A percentile compares a stretch with the other conserved stretches of the same genome.
phyloP scores from a whole-genome alignment of 2,888 invertebrate species.

The Lathronympha strigana region DNA sequence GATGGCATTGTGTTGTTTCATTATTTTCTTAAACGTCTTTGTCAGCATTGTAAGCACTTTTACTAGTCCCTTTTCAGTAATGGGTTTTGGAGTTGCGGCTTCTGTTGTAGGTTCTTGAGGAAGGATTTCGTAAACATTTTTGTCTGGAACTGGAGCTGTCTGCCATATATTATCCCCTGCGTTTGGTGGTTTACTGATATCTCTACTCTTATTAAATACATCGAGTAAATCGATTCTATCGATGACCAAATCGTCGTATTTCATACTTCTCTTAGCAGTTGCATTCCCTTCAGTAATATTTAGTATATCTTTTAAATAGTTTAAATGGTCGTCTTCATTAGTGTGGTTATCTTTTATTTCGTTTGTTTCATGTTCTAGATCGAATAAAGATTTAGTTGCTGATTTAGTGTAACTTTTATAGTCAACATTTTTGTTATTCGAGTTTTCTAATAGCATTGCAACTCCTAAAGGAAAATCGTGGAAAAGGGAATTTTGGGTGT shows the following conservation, averaged over 20 bases:
- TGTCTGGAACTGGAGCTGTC: conserved; percentile 52
- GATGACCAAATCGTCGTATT: conserved; percentile 55
- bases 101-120: conserved; percentile 53
- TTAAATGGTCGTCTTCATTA: conserved; percentile 3
- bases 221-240: conserved; percentile 58
- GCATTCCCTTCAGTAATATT: conserved; percentile 33
- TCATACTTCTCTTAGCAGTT: conserved; percentile 61
- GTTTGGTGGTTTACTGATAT: conserved; percentile 46
- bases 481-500: conserved; percentile 51
- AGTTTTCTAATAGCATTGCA: conserved; percentile 56
- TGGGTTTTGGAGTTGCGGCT: conserved; percentile 52
- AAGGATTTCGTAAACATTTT: conserved; percentile 59
- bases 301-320: conserved; percentile 16
- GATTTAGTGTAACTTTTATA: conserved; percentile 15
- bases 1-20: conserved; percentile 71
- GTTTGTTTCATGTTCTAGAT: conserved; percentile 10
- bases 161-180: conserved; percentile 60
- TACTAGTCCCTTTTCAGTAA: conserved; percentile 68
- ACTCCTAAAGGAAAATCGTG: conserved; percentile 71
- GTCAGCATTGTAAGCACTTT: conserved; percentile 73
- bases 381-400: not conserved
- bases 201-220: conserved; percentile 53
- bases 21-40: conserved; percentile 73
- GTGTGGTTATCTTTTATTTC: conserved; percentile 2
- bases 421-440: conserved; percentile 46